Conservation (phyloP, 2,888 invertebrate genomes). For the Tanytarsus gracilentus region DNA sequence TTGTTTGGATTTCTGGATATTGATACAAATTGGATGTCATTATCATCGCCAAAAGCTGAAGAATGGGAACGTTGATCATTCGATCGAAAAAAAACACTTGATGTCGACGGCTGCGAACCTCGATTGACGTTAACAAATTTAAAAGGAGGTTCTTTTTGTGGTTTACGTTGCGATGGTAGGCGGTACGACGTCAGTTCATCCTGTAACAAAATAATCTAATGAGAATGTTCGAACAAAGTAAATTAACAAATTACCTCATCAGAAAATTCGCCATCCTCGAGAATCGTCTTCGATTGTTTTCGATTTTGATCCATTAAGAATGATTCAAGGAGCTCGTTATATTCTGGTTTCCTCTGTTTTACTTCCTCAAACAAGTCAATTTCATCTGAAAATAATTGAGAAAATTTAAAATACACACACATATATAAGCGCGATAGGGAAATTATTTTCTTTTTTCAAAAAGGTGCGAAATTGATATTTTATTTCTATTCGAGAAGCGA, state of each 20-base stretch:
- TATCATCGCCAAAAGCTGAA: not conserved
- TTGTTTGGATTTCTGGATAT: not conserved
- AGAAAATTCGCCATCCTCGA: slow-evolving; percentile 9
- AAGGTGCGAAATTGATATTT: not conserved
- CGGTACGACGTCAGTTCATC: not conserved
- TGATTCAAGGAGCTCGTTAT: not conserved
- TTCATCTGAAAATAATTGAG: slow-evolving; percentile 4
- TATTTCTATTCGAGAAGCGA: too few species aligned
- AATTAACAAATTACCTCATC: slow-evolving; percentile 9
- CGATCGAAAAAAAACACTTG: too few species aligned
- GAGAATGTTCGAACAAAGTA: not conserved
- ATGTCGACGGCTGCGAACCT: not conserved
- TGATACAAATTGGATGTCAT: not conserved
- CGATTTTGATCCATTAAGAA: not conserved
- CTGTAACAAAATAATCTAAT: not conserved
- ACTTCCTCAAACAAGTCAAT: slow-evolving; percentile 5
- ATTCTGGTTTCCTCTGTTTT: not conserved
- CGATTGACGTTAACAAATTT: too few species aligned
- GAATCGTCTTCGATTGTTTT: not conserved
- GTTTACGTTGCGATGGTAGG: not conserved
- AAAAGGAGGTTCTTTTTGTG: too few species aligned
- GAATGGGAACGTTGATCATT: not conserved
- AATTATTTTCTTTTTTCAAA: not conserved
- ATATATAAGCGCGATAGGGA: not conserved
- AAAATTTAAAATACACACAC: not conserved